phyloP scores from a whole-genome alignment of 2,888 invertebrate genomes.

The Limnephilus rhombicus region DNA sequence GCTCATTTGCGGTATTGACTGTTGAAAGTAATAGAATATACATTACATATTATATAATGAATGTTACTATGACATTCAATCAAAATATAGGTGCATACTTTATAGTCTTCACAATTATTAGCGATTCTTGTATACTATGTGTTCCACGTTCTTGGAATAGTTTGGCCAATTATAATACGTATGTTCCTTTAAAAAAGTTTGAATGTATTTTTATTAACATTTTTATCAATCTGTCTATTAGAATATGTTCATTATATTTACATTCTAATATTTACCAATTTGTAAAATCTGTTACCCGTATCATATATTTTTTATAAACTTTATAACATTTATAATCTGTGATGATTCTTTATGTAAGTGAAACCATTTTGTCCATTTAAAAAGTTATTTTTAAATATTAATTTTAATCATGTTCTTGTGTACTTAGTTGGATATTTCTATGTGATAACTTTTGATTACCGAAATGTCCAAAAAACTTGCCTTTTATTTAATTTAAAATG shows the following conservation, averaged over 20 bases:
- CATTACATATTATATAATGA: too few relatives aligned
- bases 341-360: background rate
- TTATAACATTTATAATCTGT: background rate
- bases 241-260: background rate
- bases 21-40: too few relatives aligned
- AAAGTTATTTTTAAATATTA: background rate
- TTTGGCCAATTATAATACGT: too few relatives aligned
- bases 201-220: background rate
- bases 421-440: background rate
- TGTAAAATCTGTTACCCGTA: background rate
- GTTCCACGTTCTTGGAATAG: too few relatives aligned
- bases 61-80: too few relatives aligned
- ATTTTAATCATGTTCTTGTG: background rate
- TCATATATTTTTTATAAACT: background rate
- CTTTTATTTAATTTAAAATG: background rate
- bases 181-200: too few relatives aligned
- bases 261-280: background rate
- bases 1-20: too few relatives aligned
- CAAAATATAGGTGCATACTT: too few relatives aligned
- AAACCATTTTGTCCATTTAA: background rate
- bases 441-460: background rate
- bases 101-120: background rate
- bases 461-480: background rate
- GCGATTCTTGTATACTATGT: too few relatives aligned
- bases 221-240: too few relatives aligned